These are phyloP conservation scores for Melieria omissa DNA, from an alignment of 2,888 invertebrate genomes.

Conservation along the genomic window DNA sequence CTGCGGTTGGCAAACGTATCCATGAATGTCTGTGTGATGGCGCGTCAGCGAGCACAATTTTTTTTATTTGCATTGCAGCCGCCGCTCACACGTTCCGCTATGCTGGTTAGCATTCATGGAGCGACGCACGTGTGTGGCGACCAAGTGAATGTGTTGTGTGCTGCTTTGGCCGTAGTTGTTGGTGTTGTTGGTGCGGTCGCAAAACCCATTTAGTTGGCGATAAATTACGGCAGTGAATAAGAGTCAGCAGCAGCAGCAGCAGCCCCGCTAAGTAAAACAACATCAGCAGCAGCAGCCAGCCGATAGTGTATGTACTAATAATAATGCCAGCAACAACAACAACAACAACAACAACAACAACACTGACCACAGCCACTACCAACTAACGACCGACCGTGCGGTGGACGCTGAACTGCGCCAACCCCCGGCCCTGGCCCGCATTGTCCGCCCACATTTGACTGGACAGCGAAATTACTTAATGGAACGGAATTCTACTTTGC, in stretches of 20 bases:
- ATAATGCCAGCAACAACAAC: background rate
- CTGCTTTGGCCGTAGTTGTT: too few species aligned
- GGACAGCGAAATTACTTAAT: conserved; percentile 56
- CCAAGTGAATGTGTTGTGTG: too few species aligned
- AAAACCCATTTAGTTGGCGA: conserved; percentile 55
- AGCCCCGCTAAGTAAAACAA: conserved; percentile 16
- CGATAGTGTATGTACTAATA: background rate
- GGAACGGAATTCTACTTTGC: conserved; percentile 60
- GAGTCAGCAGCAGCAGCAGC: conserved; percentile 32
- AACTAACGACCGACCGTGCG: background rate
- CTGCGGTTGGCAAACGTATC: too few species aligned
- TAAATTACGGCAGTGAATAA: conserved; percentile 52
- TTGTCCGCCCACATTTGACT: background rate
- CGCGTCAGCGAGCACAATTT: too few species aligned
- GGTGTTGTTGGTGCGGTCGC: conserved; percentile 30
- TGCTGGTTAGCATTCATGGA: too few species aligned
- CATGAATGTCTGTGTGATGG: too few species aligned
- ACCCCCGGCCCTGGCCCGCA: background rate
- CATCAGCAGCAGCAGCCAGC: background rate
- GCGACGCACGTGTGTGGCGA: too few species aligned
- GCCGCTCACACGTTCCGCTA: too few species aligned
- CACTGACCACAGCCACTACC: background rate
- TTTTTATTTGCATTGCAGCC: too few species aligned
- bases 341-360: background rate
- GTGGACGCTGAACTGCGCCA: background rate